Conservation (phyloP, 1,140 invertebrate genomes). For the Calliphora vicina region DNA sequence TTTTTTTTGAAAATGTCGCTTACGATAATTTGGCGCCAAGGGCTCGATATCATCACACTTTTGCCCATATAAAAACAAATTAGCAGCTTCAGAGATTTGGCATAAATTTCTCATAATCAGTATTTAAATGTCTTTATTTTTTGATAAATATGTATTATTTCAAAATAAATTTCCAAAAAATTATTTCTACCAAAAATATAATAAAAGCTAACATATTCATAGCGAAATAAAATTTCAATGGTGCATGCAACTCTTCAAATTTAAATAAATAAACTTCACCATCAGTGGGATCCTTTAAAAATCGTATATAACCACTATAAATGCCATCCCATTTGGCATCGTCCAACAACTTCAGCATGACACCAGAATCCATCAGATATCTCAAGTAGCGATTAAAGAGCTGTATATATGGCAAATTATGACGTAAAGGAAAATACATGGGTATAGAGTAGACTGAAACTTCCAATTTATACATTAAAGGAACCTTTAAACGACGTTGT, state of each 20-base stretch:
- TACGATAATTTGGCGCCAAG: too few relatives aligned
- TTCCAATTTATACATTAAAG: neutral
- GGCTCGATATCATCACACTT: too few relatives aligned
- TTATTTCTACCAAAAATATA: neutral
- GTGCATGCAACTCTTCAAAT: neutral
- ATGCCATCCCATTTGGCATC: slow-evolving; percentile 16
- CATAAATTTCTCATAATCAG: too few relatives aligned
- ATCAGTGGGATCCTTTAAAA: neutral
- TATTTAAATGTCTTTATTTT: too few relatives aligned
- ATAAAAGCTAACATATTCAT: neutral
- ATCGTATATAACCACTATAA: neutral
- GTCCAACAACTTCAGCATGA: neutral
- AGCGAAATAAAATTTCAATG: neutral
- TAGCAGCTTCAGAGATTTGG: too few relatives aligned
- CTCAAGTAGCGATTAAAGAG: neutral
- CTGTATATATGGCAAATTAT: neutral
- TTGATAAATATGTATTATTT: too few relatives aligned
- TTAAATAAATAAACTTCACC: neutral
- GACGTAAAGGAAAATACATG: neutral
- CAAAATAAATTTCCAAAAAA: neutral
- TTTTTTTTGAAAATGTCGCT: too few relatives aligned
- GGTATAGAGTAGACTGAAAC: neutral
- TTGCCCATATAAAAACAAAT: too few relatives aligned
- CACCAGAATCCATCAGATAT: neutral
- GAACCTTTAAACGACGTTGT: neutral